These are phyloP conservation scores for Rhynchonycteris naso DNA, from an alignment of 2,797 vertebrate genomes.

Conservation along the genomic window DNA sequence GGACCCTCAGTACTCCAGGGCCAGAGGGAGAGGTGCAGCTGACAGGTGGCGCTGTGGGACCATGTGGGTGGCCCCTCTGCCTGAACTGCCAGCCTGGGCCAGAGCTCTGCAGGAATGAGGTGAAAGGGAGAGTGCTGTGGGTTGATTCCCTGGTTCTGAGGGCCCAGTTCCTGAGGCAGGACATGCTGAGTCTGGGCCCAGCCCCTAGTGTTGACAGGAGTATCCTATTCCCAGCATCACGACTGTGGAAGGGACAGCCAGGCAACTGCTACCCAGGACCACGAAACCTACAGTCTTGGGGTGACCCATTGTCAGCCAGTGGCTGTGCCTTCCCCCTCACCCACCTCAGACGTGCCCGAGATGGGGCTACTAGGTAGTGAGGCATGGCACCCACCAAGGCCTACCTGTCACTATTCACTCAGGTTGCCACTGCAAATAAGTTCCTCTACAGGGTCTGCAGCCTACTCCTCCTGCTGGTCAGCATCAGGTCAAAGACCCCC, in stretches of 20 bases:
- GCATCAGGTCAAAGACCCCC: background rate
- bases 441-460: no score
- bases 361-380: background rate
- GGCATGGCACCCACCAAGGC: accelerated
- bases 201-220: no score
- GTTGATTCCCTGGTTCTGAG: accelerated
- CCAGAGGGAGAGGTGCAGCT: accelerated
- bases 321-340: background rate
- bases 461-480: background rate
- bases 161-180: background rate
- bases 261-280: background rate
- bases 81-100: accelerated
- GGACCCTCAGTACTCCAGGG: accelerated
- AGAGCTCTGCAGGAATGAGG: accelerated
- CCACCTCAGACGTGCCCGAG: background rate
- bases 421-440: no score
- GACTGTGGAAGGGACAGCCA: background rate
- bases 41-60: conserved; percentile 37
- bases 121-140: accelerated
- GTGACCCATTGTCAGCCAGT: no score
- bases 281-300: accelerated
- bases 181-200: accelerated
- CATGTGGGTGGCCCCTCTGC: accelerated
- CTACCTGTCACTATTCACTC: no score
- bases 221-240: background rate